Evolutionary conservation across 2,797 vertebrate species (phyloP).

Genomic region (Rhinogobio ventralis): DNA sequence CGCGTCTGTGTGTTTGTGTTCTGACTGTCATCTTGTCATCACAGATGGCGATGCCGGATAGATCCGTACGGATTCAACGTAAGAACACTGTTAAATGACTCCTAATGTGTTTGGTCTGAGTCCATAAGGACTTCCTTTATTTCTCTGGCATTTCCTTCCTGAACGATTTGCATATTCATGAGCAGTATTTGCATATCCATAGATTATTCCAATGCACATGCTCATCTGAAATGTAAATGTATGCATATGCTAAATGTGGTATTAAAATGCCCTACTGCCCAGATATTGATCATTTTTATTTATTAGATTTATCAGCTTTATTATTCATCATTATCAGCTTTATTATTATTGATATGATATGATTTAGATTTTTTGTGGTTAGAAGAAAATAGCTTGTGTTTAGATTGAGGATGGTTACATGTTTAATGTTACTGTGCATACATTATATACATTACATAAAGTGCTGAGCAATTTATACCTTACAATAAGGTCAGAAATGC

Average conservation of each 20-base stretch:
- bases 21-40: conserved; percentile 18
- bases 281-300: conserved; percentile 47
- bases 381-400: too few species aligned
- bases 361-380: too few species aligned
- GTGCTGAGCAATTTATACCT: too few species aligned
- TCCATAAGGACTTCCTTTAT: conserved; percentile 3
- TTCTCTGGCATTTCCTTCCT: neutral
- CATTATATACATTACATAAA: too few species aligned
- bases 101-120: conserved; percentile 15
- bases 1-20: conserved; percentile 7
- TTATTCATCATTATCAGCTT: conserved; percentile 5
- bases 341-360: conserved; percentile 60
- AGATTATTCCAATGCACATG: neutral
- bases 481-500: neutral
- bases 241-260: too few species aligned
- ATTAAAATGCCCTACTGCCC: neutral
- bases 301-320: conserved; percentile 65
- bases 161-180: neutral
- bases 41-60: neutral
- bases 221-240: neutral
- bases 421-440: too few species aligned
- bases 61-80: neutral
- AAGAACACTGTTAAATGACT: conserved; percentile 15
- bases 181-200: neutral
- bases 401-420: too few species aligned